phyloP scores from a whole-genome alignment of 1,140 invertebrate genomes.

The Drosophila nasuta region DNA sequence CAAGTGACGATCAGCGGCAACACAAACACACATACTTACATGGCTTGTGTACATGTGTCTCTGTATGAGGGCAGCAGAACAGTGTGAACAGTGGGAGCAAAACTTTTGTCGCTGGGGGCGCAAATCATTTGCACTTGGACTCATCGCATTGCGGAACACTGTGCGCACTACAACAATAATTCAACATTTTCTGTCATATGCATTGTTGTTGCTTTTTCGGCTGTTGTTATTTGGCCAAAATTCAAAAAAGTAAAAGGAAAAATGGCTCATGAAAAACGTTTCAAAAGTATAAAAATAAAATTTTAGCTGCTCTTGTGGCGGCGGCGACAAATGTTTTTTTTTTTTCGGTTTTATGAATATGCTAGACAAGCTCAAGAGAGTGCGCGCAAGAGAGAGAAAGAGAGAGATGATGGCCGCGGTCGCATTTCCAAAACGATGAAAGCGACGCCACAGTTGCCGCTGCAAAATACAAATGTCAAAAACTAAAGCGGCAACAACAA shows the following conservation, averaged over 20 bases:
- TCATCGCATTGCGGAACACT: constrained; percentile 25
- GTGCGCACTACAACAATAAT: constrained; percentile 15
- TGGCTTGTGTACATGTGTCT: background rate
- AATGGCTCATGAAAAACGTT: constrained; percentile 68
- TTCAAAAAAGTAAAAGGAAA: constrained; percentile 67
- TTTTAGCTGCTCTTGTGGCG: constrained; percentile 34
- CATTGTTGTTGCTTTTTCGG: constrained; percentile 41
- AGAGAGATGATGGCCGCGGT: background rate
- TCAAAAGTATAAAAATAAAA: constrained; percentile 73
- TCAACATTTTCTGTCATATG: constrained; percentile 37
- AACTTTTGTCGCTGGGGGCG: no score
- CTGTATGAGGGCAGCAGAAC: background rate
- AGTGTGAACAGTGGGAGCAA: no score
- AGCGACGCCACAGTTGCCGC: constrained; percentile 13
- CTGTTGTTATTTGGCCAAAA: constrained; percentile 72
- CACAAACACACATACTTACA: background rate
- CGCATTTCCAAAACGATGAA: constrained; percentile 39
- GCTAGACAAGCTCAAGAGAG: constrained; percentile 22
- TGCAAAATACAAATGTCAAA: constrained; percentile 27
- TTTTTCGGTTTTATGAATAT: background rate
- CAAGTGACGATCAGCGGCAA: no score
- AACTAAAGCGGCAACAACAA: constrained; percentile 18
- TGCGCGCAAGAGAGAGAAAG: constrained; percentile 14
- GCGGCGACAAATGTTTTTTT: constrained; percentile 29
- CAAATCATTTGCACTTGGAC: background rate